phyloP scores from a whole-genome alignment of 1,140 invertebrate genomes.

The Sarcophaga bullata region DNA sequence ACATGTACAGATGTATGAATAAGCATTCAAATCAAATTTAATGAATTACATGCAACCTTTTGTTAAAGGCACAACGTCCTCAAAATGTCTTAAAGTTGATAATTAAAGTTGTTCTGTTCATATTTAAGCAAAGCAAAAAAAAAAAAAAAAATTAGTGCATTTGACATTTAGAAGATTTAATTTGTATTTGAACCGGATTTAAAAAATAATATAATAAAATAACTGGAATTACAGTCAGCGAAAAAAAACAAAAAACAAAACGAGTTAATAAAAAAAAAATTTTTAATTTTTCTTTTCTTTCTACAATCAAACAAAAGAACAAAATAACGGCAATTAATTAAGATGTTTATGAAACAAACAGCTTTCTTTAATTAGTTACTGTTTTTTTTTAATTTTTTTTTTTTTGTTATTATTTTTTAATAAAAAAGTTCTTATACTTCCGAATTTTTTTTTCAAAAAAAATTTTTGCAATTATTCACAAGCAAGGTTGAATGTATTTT shows the following conservation, averaged over 20 bases:
- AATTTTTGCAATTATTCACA: no score
- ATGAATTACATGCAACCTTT: neutral
- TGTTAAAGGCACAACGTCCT: neutral
- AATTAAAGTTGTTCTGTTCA: neutral
- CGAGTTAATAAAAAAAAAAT: constrained; percentile 1
- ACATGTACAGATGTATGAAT: no score
- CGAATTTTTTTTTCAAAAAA: neutral
- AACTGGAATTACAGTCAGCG: neutral
- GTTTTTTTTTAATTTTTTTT: neutral
- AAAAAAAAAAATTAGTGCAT: constrained; percentile 31
- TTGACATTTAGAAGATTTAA: constrained; percentile 35
- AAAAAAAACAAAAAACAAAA: neutral
- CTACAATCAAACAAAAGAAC: neutral
- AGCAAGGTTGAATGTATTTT: no score
- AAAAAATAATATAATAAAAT: constrained; percentile 20
- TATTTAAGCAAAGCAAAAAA: neutral
- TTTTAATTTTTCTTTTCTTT: neutral
- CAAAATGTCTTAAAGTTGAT: neutral
- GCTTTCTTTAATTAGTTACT: constrained; percentile 7
- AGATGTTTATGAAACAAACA: neutral
- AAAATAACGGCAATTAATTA: no score
- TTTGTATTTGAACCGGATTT: constrained; percentile 32
- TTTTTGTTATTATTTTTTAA: no score
- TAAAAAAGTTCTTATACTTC: neutral
- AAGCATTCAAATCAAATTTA: neutral